phyloP scores from a whole-genome alignment of 35 echinoderm and acorn worm species.

The Heliocidaris erythrogramma region DNA sequence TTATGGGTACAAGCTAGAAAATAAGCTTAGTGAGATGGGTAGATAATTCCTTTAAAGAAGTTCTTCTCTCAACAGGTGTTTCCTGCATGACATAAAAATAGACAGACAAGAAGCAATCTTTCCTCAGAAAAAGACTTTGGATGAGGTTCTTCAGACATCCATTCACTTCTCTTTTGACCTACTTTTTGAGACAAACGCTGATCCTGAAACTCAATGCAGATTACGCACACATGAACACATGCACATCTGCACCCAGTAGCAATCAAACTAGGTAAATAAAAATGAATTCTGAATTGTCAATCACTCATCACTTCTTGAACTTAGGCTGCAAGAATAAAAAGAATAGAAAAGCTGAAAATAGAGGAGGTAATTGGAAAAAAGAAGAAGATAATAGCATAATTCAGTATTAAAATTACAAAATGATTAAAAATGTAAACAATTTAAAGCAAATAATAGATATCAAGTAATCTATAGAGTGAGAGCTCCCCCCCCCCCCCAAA shows the following conservation, averaged over 20 bases:
- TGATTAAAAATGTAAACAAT: too few relatives aligned
- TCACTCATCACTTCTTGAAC: background rate
- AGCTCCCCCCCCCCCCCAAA: too few relatives aligned
- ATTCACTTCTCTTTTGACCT: constrained; percentile 17
- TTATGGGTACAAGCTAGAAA: background rate
- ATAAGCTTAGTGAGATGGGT: background rate
- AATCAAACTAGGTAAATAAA: background rate
- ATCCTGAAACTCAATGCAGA: background rate
- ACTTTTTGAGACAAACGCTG: background rate
- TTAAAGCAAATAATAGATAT: too few relatives aligned
- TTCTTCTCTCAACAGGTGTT: constrained; percentile 10
- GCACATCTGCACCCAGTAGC: background rate
- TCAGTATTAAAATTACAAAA: too few relatives aligned
- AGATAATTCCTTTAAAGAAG: background rate
- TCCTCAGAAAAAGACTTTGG: background rate
- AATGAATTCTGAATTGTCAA: background rate
- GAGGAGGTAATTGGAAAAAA: too few relatives aligned
- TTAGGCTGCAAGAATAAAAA: too few relatives aligned
- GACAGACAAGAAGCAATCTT: constrained; percentile 1
- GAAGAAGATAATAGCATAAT: too few relatives aligned
- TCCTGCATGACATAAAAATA: background rate
- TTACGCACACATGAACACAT: background rate
- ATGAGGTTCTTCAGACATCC: background rate
- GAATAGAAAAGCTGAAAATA: too few relatives aligned
- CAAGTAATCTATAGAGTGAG: too few relatives aligned